Evolutionary conservation across 2,797 vertebrate genomes (phyloP), one percentile per base, ranked within the genome.

Genomic region (Oophaga sylvatica): DNA sequence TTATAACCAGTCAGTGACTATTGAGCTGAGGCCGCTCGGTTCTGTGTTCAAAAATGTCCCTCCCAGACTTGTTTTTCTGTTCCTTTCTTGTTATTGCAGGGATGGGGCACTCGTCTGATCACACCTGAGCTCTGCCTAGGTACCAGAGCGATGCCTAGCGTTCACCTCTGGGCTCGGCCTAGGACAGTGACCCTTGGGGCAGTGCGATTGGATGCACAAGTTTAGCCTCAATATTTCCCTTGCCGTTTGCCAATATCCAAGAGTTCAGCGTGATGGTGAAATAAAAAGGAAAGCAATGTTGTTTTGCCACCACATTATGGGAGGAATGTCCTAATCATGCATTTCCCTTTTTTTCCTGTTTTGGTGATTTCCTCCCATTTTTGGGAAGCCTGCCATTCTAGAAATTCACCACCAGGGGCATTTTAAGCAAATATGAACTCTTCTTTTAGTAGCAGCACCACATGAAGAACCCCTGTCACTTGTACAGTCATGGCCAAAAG

Each of bases 51-150:
- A 5, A 35, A 5, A 20, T 31, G 83, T 53, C 48, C n/a, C n/a
- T n/a, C n/a, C n/a, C n/a, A n/a, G n/a, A n/a, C n/a, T n/a, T n/a
- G n/a, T n/a, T n/a, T n/a, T 84, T 56, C 63, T 19, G 22, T 62
- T 85, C 67, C 65, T 88, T 68, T 41, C 73, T 84, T 29, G 53
- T 45, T 89, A 62, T 41, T 8, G 86, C 31, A 59, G 56, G 71
- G 60, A 20, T 31, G 83, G n/a, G n/a, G n/a, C n/a, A n/a, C n/a
- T 53, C 48, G 80, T 56, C 71, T 19, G 22, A 53, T 85, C 67
- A 65, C 85, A 60, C 35, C 73, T 84, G 48, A 53, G 31, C 31
- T 67, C 45, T 81, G 5, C n/a, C 5, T 45, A 19, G 17, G 29
- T 89, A 71, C 41, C 13, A 89, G 31, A 59, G 56, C 71, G 48